Evolutionary conservation across 2,797 vertebrate genomes (phyloP), one percentile per base, ranked within the genome.

Genomic region (Schizopygopsis pylzovi): DNA sequence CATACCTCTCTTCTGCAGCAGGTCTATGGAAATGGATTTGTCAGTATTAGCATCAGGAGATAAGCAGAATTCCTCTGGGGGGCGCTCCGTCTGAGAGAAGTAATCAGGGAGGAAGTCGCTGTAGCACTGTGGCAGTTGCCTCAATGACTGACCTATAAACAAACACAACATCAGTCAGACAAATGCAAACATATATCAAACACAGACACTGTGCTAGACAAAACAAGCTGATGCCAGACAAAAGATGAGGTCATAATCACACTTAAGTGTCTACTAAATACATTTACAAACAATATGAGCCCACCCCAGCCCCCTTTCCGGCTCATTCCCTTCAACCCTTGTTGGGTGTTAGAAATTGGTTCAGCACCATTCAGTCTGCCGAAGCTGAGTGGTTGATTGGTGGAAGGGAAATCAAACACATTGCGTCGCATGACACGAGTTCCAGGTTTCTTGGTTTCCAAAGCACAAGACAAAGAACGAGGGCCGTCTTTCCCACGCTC

Each of bases 1-100:
- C 82, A 80, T 45, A 99, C 98, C 97, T 93, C 96, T 97, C 92
- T 99, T 99, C 94, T 98, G 98, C 47, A 94, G 90, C 84, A 99
- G 90, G 87, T 99, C 97, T 0, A 99, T 96, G 80, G 97, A 97
- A 89, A 98, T 93, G 59, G 96, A 96, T 56, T 97, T 96, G 0
- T 97, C 96, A 0, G 96, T 92, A 54, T 93, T 96, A 39, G 96
- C 95, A 6, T 99, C 98, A 0, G 98, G 98, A 6, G 98, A 99
- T 22, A 99, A 96, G 89, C 98, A 99, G 93, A 99, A 99, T 92
- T 99, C 98, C 59, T 98, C 97, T 0, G 98, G 98, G 0, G 98
- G 98, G 70, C 96, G 98, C 94, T 99, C 98, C 0, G 96, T 95
- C 93, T 99, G 91, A 1, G 98, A 99, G 92, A 99, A 98, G 89